These are phyloP conservation scores for Phthorimaea operculella DNA, from an alignment of 1,140 invertebrate species.

Conservation along the genomic window DNA sequence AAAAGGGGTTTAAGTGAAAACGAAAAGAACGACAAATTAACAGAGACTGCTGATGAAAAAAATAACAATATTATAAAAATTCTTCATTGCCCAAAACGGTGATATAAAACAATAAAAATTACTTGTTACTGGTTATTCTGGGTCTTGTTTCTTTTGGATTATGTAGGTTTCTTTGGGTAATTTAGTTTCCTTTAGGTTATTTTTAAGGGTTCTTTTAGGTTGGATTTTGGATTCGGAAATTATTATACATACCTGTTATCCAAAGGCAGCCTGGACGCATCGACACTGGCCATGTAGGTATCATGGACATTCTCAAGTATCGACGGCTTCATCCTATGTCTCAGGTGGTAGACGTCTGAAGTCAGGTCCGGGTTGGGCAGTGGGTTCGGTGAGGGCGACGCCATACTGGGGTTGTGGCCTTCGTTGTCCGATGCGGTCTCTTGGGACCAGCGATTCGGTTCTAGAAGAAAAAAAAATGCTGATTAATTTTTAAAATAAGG, in stretches of 20 bases:
- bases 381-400: conserved; percentile 77
- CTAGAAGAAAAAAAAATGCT: conserved; percentile 19
- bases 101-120: too few species aligned
- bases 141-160: too few species aligned
- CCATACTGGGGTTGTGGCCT: conserved; percentile 57
- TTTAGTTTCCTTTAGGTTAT: too few species aligned
- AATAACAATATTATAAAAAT: too few species aligned
- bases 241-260: conserved; percentile 52
- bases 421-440: conserved; percentile 82
- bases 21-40: too few species aligned
- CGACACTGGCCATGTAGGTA: conserved; percentile 61
- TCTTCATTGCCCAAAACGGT: too few species aligned
- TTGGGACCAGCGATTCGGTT: conserved; percentile 80
- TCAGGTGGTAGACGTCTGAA: conserved; percentile 69
- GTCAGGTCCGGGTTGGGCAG: conserved; percentile 79
- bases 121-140: too few species aligned
- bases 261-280: conserved; percentile 57
- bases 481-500: too few species aligned
- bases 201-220: too few species aligned
- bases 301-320: conserved; percentile 70
- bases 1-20: neutral
- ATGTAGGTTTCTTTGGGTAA: too few species aligned
- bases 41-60: too few species aligned
- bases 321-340: conserved; percentile 69
- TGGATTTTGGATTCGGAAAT: neutral